Conservation (phyloP, 2,797 vertebrate genomes). For the Platyrinchus mystaceus region DNA sequence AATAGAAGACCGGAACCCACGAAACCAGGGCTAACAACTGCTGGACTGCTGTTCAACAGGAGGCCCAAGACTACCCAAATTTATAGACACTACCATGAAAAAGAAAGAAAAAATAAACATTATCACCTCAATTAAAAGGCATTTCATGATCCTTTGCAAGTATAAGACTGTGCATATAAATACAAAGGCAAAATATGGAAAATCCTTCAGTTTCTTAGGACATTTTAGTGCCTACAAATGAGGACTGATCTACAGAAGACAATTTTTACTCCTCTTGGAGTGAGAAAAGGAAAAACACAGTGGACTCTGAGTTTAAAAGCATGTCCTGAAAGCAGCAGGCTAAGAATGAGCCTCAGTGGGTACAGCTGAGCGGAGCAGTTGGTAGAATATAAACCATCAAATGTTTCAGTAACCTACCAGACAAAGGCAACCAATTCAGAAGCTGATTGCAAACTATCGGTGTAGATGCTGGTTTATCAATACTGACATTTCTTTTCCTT, state of each 20-base stretch:
- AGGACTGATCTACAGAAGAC: background rate
- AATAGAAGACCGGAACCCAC: background rate
- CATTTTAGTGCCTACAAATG: background rate
- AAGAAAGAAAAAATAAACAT: background rate
- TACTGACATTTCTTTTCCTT: background rate
- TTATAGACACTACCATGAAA: background rate
- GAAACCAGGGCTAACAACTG: background rate
- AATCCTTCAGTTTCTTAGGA: background rate
- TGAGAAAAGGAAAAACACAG: background rate
- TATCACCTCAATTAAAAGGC: background rate
- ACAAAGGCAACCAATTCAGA: background rate
- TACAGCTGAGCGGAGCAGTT: background rate
- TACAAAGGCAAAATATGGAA: background rate
- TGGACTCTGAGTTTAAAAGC: background rate
- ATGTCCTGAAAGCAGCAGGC: background rate
- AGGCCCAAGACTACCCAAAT: background rate
- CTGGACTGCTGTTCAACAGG: background rate
- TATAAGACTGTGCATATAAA: background rate
- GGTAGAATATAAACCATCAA: background rate
- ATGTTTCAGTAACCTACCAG: background rate
- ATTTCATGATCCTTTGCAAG: background rate
- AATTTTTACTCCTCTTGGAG: background rate
- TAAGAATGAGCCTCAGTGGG: background rate
- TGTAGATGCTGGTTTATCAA: background rate
- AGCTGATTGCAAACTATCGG: background rate